Percentiles rank a stretch among this genome's conserved stretches.
Conservation (phyloP, 2,113 vertebrate species). For the Lophochroa leadbeateri region DNA sequence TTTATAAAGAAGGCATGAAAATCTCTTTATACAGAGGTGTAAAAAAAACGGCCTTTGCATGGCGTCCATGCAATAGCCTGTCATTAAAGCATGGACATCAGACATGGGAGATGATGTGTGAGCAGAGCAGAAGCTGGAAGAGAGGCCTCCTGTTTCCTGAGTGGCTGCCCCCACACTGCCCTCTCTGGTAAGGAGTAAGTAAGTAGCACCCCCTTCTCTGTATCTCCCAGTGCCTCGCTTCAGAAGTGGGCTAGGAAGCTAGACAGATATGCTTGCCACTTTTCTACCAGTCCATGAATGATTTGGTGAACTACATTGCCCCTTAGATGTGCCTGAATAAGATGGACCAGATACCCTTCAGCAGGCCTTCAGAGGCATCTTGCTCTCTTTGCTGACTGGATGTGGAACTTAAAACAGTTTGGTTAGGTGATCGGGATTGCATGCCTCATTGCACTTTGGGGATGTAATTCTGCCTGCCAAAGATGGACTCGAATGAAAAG, state of each 20-base stretch:
- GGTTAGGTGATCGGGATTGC: not conserved
- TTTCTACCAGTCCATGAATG: not conserved
- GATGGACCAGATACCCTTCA: not conserved
- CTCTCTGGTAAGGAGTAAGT: not conserved
- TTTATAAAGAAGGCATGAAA: not conserved
- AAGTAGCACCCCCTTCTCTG: not conserved
- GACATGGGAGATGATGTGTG: not conserved
- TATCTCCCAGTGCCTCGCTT: not conserved
- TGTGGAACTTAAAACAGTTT: not conserved
- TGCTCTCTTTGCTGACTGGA: not conserved
- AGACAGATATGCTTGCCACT: not conserved
- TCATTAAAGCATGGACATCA: not conserved
- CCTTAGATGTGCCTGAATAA: not conserved
- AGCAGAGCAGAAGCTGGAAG: not conserved
- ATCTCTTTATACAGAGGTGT: not conserved
- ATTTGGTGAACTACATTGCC: not conserved
- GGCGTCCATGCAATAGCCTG: not conserved
- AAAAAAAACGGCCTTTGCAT: not conserved
- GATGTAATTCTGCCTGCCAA: not conserved
- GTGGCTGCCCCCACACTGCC: not conserved
- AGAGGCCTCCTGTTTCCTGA: not conserved
- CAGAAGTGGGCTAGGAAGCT: not conserved
- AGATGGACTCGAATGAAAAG: not conserved
- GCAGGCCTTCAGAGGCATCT: not conserved
- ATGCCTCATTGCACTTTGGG: not conserved